Base-by-base conservation (phyloP, 2,888 invertebrate genomes). In the Eupeodes luniger region DNA sequence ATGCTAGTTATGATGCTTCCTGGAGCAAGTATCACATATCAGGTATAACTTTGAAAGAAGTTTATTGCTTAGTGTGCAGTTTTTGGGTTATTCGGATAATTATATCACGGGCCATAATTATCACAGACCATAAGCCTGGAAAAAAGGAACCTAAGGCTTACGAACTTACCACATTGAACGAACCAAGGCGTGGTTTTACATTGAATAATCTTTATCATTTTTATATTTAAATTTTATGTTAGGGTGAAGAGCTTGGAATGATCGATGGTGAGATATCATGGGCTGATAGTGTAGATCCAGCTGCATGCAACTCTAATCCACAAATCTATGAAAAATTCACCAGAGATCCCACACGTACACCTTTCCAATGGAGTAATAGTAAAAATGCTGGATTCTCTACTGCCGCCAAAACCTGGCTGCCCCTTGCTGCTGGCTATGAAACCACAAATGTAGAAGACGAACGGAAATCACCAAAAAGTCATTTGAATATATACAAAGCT, bases 1-100 rank as follows among this genome's bases (percentile, higher is more conserved):
- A 97, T 98, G 95, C 90, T 96, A 64, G 92, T 95, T 40, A 93
- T 95, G 91, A 92, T 95, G 14, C 92, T 96, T 44, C 95, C 95
- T 0, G 96, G 96, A 5, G 94, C 95, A 0, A 93, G 95, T 14
- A 93, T 96, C 47, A 94, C 95, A 11, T 96, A 95, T 92, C 95
- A 95, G 91, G 96, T 91, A 75, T 72, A 77, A 6, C 9, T 5
- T 19, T 16, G 2, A 6, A n/a, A n/a, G 5, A 7, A n/a, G 1
- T 51, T 51, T n/a, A n/a, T 2, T 49, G 4, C 14, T 5, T 49
- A 14, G n/a, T 1, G 14, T 5, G 1, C 5, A n/a, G 7, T 51
- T 51, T 40, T 9, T 40, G 2, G 40, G 40, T 40, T 40, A 40
- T 4, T 40, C 0, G 6, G 27, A 27, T 27, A 27, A 27, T 3